phyloP scores from a whole-genome alignment of 2,888 invertebrate species.

The Aquatica leii region DNA sequence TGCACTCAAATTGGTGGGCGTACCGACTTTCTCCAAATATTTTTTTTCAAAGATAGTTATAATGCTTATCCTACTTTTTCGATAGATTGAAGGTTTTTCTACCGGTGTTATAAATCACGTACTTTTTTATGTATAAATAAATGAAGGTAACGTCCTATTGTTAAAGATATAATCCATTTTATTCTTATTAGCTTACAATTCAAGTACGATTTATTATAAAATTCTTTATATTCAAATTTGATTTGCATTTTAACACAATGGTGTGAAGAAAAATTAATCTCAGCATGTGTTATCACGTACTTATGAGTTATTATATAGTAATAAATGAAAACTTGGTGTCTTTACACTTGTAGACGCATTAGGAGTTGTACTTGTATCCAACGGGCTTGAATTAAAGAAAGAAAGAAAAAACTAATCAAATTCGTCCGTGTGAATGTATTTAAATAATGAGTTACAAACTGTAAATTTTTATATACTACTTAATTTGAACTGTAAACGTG shows the following conservation, averaged over 20 bases:
- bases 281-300: constrained; percentile 35
- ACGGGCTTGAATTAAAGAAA: constrained; percentile 12
- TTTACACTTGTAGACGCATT: constrained; percentile 31
- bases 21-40: constrained; percentile 12
- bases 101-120: too few species aligned
- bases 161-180: background rate
- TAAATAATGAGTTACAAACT: constrained; percentile 42
- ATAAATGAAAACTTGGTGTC: constrained; percentile 25
- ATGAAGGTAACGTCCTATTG: background rate
- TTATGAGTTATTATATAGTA: constrained; percentile 24
- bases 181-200: background rate
- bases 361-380: constrained; percentile 35
- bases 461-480: constrained; percentile 39
- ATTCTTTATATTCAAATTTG: constrained; percentile 22
- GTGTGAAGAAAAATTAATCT: constrained; percentile 26
- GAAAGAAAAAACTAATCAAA: constrained; percentile 42
- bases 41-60: background rate
- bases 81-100: background rate
- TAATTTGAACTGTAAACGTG: constrained; percentile 43
- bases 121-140: background rate
- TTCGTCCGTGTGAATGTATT: constrained; percentile 47
- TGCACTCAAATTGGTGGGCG: constrained; percentile 8
- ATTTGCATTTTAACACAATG: constrained; percentile 30
- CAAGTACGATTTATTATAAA: constrained; percentile 10
- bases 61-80: constrained; percentile 6